These are phyloP conservation scores for Buceros bicornis DNA, from an alignment of 2,797 vertebrate species.

Conservation along the genomic window DNA sequence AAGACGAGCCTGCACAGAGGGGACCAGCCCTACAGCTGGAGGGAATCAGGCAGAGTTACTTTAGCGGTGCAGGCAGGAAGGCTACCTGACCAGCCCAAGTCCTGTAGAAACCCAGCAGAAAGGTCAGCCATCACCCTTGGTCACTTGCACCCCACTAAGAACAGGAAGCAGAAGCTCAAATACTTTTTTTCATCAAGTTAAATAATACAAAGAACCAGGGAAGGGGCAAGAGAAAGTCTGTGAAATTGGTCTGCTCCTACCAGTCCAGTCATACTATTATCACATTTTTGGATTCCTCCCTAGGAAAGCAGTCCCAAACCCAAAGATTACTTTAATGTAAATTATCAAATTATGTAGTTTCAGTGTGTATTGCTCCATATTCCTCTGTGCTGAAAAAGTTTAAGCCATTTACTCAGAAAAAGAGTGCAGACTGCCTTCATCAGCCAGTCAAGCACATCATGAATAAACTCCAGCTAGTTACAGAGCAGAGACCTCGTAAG, in stretches of 20 bases:
- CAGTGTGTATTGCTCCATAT: not conserved
- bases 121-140: not conserved
- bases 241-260: not conserved
- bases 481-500: constrained; percentile 22
- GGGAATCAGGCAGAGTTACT: not conserved
- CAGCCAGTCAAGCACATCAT: constrained; percentile 42
- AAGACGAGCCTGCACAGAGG: not conserved
- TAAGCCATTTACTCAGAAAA: constrained; percentile 13
- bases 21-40: not conserved
- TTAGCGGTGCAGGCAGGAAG: not conserved
- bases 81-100: not conserved
- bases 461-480: constrained; percentile 52
- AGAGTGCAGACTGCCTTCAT: not conserved
- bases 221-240: not conserved
- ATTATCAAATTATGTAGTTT: not conserved
- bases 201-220: not conserved
- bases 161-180: not conserved
- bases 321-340: not conserved
- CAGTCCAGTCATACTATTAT: not conserved
- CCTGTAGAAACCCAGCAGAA: not conserved
- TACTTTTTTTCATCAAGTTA: not conserved
- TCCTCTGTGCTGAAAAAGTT: constrained; percentile 22
- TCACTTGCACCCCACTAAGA: not conserved
- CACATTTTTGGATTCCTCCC: not conserved
- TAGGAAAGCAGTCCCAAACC: constrained; percentile 1